Evolutionary conservation across 1,140 invertebrate genomes (phyloP), one percentile per base, ranked within the genome.

Genomic region (Frieseomelitta varia): DNA sequence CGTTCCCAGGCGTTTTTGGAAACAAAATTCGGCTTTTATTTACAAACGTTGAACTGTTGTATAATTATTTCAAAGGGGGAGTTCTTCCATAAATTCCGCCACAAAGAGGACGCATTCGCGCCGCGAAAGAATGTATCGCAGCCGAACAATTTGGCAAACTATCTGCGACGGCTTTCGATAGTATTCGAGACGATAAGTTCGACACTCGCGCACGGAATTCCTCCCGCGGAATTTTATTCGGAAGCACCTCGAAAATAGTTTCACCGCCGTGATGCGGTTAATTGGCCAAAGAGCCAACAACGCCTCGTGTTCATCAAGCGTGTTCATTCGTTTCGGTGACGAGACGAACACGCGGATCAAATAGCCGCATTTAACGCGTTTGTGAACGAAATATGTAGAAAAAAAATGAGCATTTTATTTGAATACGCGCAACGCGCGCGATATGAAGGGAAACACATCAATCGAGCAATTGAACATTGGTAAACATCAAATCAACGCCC

Each of bases 131-230:
- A 63, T 12, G n/a, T 3, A 19, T 67, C 27, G 14, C 21, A 10
- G 6, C 21, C 17, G 24, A 78, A 78, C 21, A 78, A 55, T 78
- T 14, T 24, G 6, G 12, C 39, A 19, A 78, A 78, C 76, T 68
- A 78, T 68, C 21, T 19, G 0, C 2, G 11, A 51, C 4, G 47
- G 24, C 4, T 47, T 6, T 12, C 30, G 21, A 39, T 30, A 24
- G 27, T 58, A 58, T 55, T 58, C 14, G 4, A 47, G 39, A 47
- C 8, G 39, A 47, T 21, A n/a, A 39, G 4, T 8, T 47, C 24
- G 1, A 47, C 47, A 4, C 21, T 78, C 12, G 0, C 3, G 11
- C 30, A 12, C 0, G 67, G 39, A 77, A 51, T 58, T n/a, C 12
- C 0, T 1, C 4, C 1, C 2, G 39, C 39, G 0, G 19, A 76